Evolutionary conservation across 2,797 vertebrate species (phyloP), one percentile per base, ranked within the genome.

Genomic region (Todus mexicanus): DNA sequence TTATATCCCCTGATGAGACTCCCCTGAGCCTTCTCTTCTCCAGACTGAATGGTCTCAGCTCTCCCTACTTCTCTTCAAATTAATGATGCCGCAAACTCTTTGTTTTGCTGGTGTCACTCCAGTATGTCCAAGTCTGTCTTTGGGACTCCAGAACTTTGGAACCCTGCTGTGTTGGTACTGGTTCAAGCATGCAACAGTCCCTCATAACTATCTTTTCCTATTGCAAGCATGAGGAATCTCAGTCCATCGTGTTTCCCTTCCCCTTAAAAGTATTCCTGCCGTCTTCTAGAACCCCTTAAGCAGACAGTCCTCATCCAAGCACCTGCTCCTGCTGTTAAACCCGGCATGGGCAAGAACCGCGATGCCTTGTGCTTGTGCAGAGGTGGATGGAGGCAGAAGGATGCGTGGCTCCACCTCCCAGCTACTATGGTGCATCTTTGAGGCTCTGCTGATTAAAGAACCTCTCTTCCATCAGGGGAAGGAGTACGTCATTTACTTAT

Each of bases 281-380:
- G 16, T 38, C 37, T 68, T 66, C 40, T 65, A 48, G 77, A 61
- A 71, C 27, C 26, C 15, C 23, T 8, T 82, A 82, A 81, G 9
- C 35, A 60, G 54, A 50, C 27, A 54, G 7, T 38, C n/a, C 16
- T 74, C 50, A 57, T 35, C 37, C 1, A 15, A 59, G 31, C 15
- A 64, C 22, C 20, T 3, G 1, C 21, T 74, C 42, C 35, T 53
- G 48, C 60, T 4, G 1, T 63, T 72, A n/a, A 48, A 33, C 9
- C 0, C 0, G 40, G 9, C 15, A 8, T 7, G 15, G 12, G 9
- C 43, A 51, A 84, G 38, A 84, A 11, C 40, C 20, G 12, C 1
- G 4, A 21, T 16, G 11, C 33, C 43, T 43, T 74, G 48, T 2
- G 4, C 42, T 40, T 4, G 1, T 40, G 47, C 40, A 47, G 27